Percentiles rank a stretch among this genome's conserved stretches.
These are phyloP conservation scores for Saguinus midas DNA, from an alignment of 2,113 vertebrate species.

Conservation along the genomic window DNA sequence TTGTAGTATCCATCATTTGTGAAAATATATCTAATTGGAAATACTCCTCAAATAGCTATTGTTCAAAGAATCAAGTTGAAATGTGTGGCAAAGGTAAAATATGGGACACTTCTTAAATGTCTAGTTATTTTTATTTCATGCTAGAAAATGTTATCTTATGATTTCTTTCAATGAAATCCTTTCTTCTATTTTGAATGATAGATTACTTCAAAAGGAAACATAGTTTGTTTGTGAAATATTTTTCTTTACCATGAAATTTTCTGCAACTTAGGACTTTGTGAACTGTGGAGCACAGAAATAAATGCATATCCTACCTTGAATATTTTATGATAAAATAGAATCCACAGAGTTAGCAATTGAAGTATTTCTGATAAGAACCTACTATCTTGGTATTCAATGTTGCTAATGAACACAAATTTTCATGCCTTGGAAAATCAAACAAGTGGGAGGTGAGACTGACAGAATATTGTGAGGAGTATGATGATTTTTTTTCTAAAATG, in stretches of 20 bases:
- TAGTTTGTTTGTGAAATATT: neutral
- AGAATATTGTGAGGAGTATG: neutral
- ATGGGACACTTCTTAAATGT: neutral
- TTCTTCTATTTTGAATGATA: neutral
- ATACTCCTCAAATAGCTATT: neutral
- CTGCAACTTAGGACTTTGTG: neutral
- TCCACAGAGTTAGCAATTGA: neutral
- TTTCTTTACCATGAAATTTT: neutral
- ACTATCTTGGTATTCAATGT: neutral
- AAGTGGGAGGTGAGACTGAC: neutral
- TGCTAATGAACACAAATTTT: neutral
- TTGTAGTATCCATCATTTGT: neutral
- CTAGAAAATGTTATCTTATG: neutral
- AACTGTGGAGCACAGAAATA: neutral
- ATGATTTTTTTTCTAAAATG: neutral
- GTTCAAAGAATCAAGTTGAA: neutral
- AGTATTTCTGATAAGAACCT: neutral
- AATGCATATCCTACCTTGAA: neutral
- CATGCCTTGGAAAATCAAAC: neutral
- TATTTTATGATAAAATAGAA: neutral
- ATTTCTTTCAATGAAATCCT: neutral
- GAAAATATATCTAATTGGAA: neutral
- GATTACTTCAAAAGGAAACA: neutral
- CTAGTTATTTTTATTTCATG: neutral
- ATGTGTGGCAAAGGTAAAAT: rapidly evolving